Evolutionary conservation across 2,797 vertebrate species (phyloP).

Genomic region (Cossypha caffra): DNA sequence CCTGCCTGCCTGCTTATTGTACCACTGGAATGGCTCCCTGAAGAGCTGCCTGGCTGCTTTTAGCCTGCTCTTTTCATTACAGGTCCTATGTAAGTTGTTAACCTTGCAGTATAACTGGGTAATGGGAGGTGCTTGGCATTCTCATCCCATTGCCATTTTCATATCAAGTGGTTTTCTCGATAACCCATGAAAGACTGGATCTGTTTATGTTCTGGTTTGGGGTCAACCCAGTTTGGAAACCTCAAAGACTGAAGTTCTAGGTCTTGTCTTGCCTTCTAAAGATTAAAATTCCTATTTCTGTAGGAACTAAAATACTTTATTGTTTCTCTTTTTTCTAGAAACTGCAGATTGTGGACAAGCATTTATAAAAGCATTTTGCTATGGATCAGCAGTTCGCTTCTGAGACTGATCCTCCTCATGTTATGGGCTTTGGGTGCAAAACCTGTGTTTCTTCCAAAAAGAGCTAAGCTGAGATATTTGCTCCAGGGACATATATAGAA

Average conservation of each 20-base stretch:
- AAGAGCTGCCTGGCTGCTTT: not conserved
- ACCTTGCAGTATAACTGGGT: rapidly evolving
- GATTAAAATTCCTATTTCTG: not conserved
- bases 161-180: not conserved
- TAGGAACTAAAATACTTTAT: not conserved
- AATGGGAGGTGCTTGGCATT: not conserved
- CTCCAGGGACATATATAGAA: not conserved
- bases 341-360: not conserved
- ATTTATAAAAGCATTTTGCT: not conserved
- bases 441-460: not conserved
- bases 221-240: not conserved
- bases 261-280: not conserved
- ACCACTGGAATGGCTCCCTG: rapidly evolving
- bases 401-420: not conserved
- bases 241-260: not conserved
- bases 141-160: not conserved
- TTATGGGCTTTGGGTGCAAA: not conserved
- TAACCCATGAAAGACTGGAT: not conserved
- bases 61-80: not conserved
- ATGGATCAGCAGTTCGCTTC: rapidly evolving
- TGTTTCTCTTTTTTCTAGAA: not conserved
- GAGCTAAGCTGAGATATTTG: not conserved
- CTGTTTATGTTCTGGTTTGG: not conserved
- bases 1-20: not conserved
- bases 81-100: not conserved